Evolutionary conservation across 2,888 invertebrate species (phyloP).

Genomic region (Neelides folsomi): DNA sequence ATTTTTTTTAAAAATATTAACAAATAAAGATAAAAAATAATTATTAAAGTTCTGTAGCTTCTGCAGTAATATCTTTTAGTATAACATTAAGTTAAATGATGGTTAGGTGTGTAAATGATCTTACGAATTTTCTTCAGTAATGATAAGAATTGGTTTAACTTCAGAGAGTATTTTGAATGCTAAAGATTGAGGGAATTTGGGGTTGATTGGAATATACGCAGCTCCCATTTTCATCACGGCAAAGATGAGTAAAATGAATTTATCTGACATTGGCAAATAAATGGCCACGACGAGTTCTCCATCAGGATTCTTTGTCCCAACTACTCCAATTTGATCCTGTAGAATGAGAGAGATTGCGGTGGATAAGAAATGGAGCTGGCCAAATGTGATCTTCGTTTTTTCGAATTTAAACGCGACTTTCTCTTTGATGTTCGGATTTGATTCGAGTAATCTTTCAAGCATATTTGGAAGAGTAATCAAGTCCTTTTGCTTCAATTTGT

Average conservation of each 20-base stretch:
- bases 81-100: too few species aligned
- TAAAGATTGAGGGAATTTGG: slow-evolving; percentile 7
- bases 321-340: background rate
- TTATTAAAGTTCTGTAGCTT: too few species aligned
- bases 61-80: too few species aligned
- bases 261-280: slow-evolving; percentile 17
- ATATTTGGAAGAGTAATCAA: too few species aligned
- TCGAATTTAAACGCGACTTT: slow-evolving; percentile 7
- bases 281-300: slow-evolving; percentile 19
- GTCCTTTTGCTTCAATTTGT: too few species aligned
- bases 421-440: too few species aligned
- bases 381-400: slow-evolving; percentile 1
- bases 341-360: slow-evolving; percentile 5
- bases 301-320: slow-evolving; percentile 14
- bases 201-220: slow-evolving; percentile 11
- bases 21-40: too few species aligned
- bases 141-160: slow-evolving; percentile 9
- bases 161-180: slow-evolving; percentile 8
- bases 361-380: slow-evolving; percentile 5
- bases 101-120: too few species aligned
- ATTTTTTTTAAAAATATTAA: too few species aligned
- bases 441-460: too few species aligned
- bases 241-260: slow-evolving; percentile 12
- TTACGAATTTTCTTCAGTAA: background rate
- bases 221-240: slow-evolving; percentile 15